Conservation (phyloP, 2,888 invertebrate species). For the Lymantria dispar region DNA sequence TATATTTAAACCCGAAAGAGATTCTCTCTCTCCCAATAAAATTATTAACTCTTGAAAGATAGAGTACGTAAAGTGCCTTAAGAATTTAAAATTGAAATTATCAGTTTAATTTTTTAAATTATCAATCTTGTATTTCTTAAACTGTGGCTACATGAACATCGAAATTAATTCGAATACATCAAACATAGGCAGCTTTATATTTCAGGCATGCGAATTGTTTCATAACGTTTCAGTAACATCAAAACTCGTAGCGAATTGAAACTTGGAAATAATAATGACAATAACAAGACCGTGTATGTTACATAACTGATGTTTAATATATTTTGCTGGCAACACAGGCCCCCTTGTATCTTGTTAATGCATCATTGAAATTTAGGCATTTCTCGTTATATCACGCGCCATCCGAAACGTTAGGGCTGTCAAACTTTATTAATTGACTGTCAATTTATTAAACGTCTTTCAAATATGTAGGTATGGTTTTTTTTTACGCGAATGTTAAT, state of each 20-base stretch:
- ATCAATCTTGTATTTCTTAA: too few species aligned
- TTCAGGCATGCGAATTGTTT: neutral
- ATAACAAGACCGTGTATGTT: slow-evolving; percentile 20
- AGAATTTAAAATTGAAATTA: too few species aligned
- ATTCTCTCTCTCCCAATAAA: too few species aligned
- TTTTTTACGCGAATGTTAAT: too few species aligned
- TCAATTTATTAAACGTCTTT: neutral
- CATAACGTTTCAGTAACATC: slow-evolving; percentile 13
- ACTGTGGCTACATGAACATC: too few species aligned
- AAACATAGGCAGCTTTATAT: slow-evolving; percentile 11
- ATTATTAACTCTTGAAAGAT: too few species aligned
- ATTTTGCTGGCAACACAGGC: slow-evolving; percentile 14
- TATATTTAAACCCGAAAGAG: too few species aligned
- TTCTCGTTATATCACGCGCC: slow-evolving; percentile 25
- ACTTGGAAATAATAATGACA: slow-evolving; percentile 27
- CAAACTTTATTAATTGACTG: neutral
- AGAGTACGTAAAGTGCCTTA: too few species aligned
- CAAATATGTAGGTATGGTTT: too few species aligned
- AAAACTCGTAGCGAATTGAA: slow-evolving; percentile 18
- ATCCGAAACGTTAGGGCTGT: slow-evolving; percentile 10
- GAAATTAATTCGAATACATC: slow-evolving; percentile 4
- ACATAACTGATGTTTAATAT: slow-evolving; percentile 22
- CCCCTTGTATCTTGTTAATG: slow-evolving; percentile 36
- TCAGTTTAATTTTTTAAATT: too few species aligned
- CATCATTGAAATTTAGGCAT: slow-evolving; percentile 40